Evolutionary conservation across 2,888 invertebrate genomes (phyloP).

Genomic region (Spodoptera picta): DNA sequence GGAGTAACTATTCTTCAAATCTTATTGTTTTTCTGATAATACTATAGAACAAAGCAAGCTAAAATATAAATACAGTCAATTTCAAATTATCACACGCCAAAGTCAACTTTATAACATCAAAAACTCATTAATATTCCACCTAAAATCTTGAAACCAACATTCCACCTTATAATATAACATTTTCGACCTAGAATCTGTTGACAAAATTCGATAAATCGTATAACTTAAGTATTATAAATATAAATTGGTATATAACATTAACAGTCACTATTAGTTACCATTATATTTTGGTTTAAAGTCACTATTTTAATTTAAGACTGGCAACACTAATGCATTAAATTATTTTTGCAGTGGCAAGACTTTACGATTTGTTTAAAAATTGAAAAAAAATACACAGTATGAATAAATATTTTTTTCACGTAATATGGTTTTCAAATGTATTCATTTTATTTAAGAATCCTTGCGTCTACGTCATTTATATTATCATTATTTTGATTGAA

Average conservation of each 20-base stretch:
- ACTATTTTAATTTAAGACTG: slow-evolving; percentile 64
- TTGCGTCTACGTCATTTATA: neutral
- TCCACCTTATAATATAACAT: no score
- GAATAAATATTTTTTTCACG: neutral
- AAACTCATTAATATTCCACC: no score
- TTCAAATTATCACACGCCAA: no score
- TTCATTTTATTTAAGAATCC: no score
- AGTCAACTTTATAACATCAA: no score
- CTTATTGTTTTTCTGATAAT: no score
- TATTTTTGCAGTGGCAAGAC: slow-evolving; percentile 39
- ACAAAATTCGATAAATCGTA: slow-evolving; percentile 27
- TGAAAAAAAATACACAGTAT: neutral
- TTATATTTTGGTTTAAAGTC: slow-evolving; percentile 51
- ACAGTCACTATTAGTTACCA: slow-evolving; percentile 53
- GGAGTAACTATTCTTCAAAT: no score
- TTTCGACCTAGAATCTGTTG: slow-evolving; percentile 23
- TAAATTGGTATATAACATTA: slow-evolving; percentile 32
- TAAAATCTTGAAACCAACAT: no score
- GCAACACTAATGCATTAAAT: slow-evolving; percentile 52
- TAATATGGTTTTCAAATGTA: no score
- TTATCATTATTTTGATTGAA: no score
- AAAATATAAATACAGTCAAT: no score
- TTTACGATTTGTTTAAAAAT: slow-evolving; percentile 4
- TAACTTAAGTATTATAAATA: slow-evolving; percentile 51
- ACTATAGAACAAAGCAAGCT: no score